phyloP scores from a whole-genome alignment of 2,888 invertebrate species.

The Mythimna ferrago region DNA sequence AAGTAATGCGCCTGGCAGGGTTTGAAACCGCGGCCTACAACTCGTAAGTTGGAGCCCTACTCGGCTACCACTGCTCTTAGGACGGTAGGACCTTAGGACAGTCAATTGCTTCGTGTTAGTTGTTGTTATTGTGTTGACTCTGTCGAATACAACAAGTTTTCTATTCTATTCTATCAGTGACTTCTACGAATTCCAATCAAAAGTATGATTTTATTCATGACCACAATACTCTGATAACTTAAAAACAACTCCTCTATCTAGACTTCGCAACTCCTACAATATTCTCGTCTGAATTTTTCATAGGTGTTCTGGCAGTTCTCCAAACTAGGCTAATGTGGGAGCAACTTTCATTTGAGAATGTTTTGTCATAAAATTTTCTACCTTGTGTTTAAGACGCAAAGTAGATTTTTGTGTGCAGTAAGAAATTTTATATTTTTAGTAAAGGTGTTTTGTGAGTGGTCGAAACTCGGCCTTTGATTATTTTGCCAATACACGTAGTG shows the following conservation, averaged over 20 bases:
- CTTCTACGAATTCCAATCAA: neutral
- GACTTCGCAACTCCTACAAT: constrained; percentile 36
- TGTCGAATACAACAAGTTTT: too few species aligned
- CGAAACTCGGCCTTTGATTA: constrained; percentile 39
- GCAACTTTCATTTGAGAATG: constrained; percentile 33
- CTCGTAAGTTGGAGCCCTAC: too few species aligned
- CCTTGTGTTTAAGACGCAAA: constrained; percentile 5
- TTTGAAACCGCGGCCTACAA: too few species aligned
- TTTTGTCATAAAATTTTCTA: neutral
- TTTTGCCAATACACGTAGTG: constrained; percentile 51
- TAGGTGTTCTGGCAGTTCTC: constrained; percentile 55
- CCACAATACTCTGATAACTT: constrained; percentile 16
- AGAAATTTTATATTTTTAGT: constrained; percentile 3
- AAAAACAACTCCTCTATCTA: constrained; percentile 36
- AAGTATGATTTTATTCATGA: constrained; percentile 24
- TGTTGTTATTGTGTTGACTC: too few species aligned
- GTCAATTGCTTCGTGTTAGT: too few species aligned
- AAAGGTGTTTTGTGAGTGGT: constrained; percentile 37
- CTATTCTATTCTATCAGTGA: constrained; percentile 1
- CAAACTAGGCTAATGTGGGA: constrained; percentile 47
- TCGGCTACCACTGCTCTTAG: too few species aligned
- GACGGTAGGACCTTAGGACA: too few species aligned
- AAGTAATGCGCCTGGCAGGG: too few species aligned
- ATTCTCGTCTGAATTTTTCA: constrained; percentile 59
- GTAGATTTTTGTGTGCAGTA: constrained; percentile 13